Conservation (phyloP, 2,888 invertebrate species). For the Dinocampus coccinellae region DNA sequence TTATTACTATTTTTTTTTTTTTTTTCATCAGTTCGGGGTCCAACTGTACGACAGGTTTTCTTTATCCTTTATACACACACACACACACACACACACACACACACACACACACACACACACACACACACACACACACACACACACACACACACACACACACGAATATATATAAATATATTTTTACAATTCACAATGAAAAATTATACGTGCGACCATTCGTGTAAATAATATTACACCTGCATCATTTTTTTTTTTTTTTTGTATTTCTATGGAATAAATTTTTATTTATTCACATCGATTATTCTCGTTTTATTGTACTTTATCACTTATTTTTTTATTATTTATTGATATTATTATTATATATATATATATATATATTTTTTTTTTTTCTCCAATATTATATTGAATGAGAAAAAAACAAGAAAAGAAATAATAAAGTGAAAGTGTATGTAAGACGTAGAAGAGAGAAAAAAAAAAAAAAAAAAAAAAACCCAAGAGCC, state of each 20-base stretch:
- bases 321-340: constrained; percentile 19
- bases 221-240: constrained; percentile 47
- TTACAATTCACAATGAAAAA: constrained; percentile 17
- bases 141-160: constrained; percentile 22
- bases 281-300: constrained; percentile 18
- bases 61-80: constrained; percentile 23
- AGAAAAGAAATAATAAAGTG: constrained; percentile 31
- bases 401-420: too few species aligned
- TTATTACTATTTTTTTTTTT: constrained; percentile 22
- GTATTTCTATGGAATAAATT: constrained; percentile 40
- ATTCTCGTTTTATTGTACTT: too few species aligned
- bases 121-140: constrained; percentile 27
- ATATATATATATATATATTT: background rate
- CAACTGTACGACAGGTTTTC: constrained; percentile 37
- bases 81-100: constrained; percentile 25
- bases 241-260: constrained; percentile 41
- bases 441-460: constrained; percentile 45
- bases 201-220: constrained; percentile 38
- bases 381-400: background rate
- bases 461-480: too few species aligned
- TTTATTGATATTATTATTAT: background rate
- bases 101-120: constrained; percentile 23
- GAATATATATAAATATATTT: background rate
- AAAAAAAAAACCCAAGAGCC: constrained; percentile 55
- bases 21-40: background rate